Conservation (phyloP, 2,113 vertebrate genomes). For the Rhodinocichla rosea region DNA sequence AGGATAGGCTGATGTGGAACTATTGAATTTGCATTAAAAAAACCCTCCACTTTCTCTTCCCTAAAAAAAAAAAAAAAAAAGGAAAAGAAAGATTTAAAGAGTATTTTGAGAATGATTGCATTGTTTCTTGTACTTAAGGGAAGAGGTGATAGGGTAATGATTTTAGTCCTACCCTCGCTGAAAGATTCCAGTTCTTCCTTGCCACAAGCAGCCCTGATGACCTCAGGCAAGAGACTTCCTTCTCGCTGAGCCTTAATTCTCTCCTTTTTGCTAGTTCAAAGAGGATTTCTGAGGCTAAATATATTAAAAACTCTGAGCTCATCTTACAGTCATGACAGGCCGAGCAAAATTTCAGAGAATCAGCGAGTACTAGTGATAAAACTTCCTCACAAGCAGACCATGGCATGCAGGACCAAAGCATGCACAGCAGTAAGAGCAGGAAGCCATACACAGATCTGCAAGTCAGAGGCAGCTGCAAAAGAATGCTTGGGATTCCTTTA, state of each 20-base stretch:
- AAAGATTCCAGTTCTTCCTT: not conserved
- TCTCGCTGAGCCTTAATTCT: not conserved
- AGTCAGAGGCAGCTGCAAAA: not conserved
- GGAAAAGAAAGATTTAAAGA: not conserved
- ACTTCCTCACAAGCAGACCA: not conserved
- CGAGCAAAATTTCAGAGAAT: not conserved
- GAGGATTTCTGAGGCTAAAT: constrained; percentile 26
- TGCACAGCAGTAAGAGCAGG: not conserved
- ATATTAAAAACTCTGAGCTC: not conserved
- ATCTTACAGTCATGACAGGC: not conserved
- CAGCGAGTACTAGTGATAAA: not conserved
- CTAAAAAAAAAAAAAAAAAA: no score
- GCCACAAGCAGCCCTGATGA: not conserved
- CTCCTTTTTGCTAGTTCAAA: not conserved
- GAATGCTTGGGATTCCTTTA: not conserved
- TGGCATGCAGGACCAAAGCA: not conserved
- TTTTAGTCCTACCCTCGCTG: not conserved
- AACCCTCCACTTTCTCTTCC: not conserved
- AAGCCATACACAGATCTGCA: not conserved
- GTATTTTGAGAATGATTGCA: not conserved
- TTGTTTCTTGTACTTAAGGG: not conserved
- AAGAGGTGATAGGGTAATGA: not conserved
- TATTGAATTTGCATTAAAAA: not conserved
- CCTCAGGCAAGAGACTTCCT: not conserved
- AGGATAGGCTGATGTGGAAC: not conserved